These are phyloP conservation scores for Melospiza melodia DNA, from an alignment of 2,113 vertebrate genomes.

Conservation along the genomic window DNA sequence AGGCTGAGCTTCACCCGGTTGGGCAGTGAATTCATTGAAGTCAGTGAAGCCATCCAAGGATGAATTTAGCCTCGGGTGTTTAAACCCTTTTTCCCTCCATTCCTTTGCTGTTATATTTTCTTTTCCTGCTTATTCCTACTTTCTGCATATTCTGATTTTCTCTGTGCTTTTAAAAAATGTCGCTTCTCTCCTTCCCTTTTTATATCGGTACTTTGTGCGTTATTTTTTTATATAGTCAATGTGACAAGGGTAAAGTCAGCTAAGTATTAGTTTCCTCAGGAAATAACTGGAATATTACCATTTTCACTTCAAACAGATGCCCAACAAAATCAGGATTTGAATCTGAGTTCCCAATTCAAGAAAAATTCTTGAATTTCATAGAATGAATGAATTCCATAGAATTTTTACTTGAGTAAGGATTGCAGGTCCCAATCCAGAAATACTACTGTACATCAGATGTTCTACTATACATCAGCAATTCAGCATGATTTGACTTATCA, in stretches of 20 bases:
- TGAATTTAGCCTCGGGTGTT: constrained; percentile 43
- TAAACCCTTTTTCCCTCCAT: not conserved
- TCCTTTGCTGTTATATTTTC: constrained; percentile 13
- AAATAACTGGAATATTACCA: constrained; percentile 67
- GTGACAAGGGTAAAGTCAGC: constrained; percentile 66
- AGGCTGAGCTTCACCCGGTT: constrained; percentile 40
- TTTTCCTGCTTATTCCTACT: constrained; percentile 26
- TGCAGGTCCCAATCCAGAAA: constrained; percentile 49
- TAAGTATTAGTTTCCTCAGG: constrained; percentile 70
- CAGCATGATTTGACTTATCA: constrained; percentile 20
- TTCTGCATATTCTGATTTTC: constrained; percentile 32
- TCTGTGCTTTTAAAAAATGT: constrained; percentile 52
- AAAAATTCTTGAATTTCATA: constrained; percentile 39
- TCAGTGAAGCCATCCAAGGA: constrained; percentile 38
- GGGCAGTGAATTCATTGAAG: constrained; percentile 46
- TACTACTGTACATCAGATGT: constrained; percentile 37
- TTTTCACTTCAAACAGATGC: constrained; percentile 68
- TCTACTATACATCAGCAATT: constrained; percentile 28
- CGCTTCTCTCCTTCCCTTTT: constrained; percentile 33
- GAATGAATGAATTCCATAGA: constrained; percentile 24
- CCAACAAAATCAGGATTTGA: constrained; percentile 54
- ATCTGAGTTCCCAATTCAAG: constrained; percentile 41
- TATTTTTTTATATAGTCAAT: constrained; percentile 65
- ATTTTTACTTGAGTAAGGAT: constrained; percentile 57
- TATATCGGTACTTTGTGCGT: constrained; percentile 61